Conservation (phyloP, 1,140 invertebrate species). For the Halictus rubicundus region DNA sequence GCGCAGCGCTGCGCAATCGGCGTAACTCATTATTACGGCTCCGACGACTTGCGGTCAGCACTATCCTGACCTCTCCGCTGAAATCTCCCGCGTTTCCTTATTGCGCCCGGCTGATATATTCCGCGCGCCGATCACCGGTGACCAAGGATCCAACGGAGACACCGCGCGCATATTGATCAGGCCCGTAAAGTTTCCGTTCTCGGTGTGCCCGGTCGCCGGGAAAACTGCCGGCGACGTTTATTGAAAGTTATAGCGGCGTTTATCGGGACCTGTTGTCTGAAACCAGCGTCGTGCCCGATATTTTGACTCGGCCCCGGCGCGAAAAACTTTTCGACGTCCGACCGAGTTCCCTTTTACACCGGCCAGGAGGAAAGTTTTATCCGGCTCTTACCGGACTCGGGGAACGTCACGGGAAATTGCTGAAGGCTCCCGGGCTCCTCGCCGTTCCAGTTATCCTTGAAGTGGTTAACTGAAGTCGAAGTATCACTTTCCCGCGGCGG, state of each 20-base stretch:
- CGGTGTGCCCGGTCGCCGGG: not conserved
- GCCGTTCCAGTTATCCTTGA: not conserved
- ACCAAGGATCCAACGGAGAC: not conserved
- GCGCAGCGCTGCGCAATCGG: conserved; percentile 25
- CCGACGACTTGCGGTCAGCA: conserved; percentile 33
- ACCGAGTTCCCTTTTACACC: not conserved
- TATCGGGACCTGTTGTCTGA: conserved; percentile 19
- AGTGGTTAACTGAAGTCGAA: conserved; percentile 8
- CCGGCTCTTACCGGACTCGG: not conserved
- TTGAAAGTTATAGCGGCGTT: not conserved
- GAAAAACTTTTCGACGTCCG: not conserved
- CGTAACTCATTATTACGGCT: conserved; percentile 43
- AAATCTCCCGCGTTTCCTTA: conserved; percentile 26
- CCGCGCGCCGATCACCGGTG: not conserved
- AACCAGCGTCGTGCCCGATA: conserved; percentile 1
- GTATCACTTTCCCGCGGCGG: not conserved
- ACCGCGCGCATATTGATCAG: not conserved
- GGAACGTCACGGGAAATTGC: conserved; percentile 22
- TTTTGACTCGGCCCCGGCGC: not conserved
- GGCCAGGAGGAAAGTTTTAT: conserved; percentile 10
- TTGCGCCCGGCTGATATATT: not conserved
- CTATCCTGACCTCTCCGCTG: conserved; percentile 33
- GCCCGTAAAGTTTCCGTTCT: not conserved
- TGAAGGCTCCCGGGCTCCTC: not conserved
- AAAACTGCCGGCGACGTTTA: conserved; percentile 1